Percentiles rank a stretch among this genome's conserved stretches.
Evolutionary conservation across 2,888 invertebrate species (phyloP).

Genomic region (Drosophila crucigera): DNA sequence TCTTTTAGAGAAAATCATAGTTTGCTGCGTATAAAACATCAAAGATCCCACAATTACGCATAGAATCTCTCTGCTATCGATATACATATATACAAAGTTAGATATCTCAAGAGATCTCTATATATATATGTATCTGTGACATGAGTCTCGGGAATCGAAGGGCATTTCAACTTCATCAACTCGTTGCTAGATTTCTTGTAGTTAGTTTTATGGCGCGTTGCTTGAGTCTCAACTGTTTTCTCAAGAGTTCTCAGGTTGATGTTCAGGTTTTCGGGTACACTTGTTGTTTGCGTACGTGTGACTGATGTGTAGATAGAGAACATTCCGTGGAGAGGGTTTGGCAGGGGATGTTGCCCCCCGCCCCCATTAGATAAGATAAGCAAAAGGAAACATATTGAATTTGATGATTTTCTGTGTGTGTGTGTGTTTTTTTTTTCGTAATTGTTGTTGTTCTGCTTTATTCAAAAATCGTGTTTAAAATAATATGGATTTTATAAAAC

Average conservation of each 20-base stretch:
- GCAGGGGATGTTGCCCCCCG: neutral
- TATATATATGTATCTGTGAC: neutral
- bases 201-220: conserved; percentile 4
- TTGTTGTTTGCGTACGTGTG: conserved; percentile 25
- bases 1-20: neutral
- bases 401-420: conserved; percentile 3
- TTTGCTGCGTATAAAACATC: neutral
- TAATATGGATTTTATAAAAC: conserved; percentile 45
- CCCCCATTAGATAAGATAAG: conserved; percentile 15
- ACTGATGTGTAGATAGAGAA: neutral
- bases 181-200: neutral
- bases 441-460: conserved; percentile 62
- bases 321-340: accelerated
- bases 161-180: conserved; percentile 2
- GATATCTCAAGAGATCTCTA: neutral
- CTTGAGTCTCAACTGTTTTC: neutral
- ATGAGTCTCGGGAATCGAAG: neutral
- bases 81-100: neutral
- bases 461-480: conserved; percentile 65
- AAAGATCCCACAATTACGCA: neutral
- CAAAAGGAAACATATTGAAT: conserved; percentile 8
- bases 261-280: conserved; percentile 8
- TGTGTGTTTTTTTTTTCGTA: conserved; percentile 18
- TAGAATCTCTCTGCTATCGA: neutral
- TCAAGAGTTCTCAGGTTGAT: conserved; percentile 7